phyloP scores from a whole-genome alignment of 2,113 vertebrate genomes.

The Ictidomys tridecemlineatus region DNA sequence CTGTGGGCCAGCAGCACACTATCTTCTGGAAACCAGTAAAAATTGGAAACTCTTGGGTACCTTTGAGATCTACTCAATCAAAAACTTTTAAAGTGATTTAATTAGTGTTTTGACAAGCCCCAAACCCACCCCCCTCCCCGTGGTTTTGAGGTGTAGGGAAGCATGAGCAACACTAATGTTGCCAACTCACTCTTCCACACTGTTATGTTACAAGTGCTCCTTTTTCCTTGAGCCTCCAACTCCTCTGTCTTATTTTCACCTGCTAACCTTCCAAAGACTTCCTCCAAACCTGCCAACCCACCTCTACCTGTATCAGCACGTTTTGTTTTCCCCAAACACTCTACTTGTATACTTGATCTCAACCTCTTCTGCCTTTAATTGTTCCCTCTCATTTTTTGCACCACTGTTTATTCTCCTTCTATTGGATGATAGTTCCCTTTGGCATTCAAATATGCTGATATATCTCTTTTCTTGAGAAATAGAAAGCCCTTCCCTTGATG shows the following conservation, averaged over 20 bases:
- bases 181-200: not conserved
- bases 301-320: not conserved
- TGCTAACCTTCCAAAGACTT: not conserved
- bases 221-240: not conserved
- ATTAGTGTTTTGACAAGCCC: not conserved
- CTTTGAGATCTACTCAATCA: not conserved
- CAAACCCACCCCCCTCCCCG: too few relatives aligned
- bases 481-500: not conserved
- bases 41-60: not conserved
- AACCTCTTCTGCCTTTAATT: not conserved
- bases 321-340: not conserved
- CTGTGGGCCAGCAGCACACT: not conserved
- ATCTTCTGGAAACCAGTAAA: not conserved
- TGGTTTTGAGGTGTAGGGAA: not conserved
- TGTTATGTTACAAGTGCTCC: fast-evolving
- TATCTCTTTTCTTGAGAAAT: not conserved
- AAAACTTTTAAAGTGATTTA: not conserved
- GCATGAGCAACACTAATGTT: too few relatives aligned
- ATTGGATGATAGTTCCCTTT: not conserved
- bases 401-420: not conserved
- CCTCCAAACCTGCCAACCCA: not conserved
- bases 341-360: not conserved
- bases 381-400: fast-evolving
- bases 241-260: not conserved
- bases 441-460: not conserved